These are phyloP conservation scores for Acipenser ruthenus DNA, from an alignment of 2,797 vertebrate species.

Conservation along the genomic window DNA sequence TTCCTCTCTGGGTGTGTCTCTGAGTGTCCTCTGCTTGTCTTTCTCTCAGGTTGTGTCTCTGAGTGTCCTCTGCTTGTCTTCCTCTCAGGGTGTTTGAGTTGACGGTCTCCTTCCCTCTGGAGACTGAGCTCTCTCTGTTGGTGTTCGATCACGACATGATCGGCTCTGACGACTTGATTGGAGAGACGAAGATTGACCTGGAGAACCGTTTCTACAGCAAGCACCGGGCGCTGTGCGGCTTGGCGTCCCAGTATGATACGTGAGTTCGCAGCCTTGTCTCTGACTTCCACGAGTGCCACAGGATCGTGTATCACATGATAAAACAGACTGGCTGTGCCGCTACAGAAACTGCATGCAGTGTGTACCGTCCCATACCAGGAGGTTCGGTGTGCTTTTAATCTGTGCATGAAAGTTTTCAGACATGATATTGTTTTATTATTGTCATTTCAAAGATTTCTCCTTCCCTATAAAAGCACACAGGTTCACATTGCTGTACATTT, in stretches of 20 bases:
- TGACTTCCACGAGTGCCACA: too few relatives aligned
- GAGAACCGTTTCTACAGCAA: conserved; percentile 66
- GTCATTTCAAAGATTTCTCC: not conserved
- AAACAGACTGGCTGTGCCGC: not conserved
- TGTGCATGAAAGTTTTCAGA: too few relatives aligned
- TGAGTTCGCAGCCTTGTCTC: conserved; percentile 32
- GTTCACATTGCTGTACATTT: not conserved
- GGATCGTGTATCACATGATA: not conserved
- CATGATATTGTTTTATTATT: too few relatives aligned
- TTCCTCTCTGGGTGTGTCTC: conserved; percentile 1
- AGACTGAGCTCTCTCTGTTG: conserved; percentile 54
- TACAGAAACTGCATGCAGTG: not conserved
- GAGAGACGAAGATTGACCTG: conserved; percentile 60
- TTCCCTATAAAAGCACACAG: too few relatives aligned
- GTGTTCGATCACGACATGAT: conserved; percentile 61
- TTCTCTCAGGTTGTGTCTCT: not conserved
- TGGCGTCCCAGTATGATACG: conserved; percentile 49
- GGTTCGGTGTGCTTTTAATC: too few relatives aligned
- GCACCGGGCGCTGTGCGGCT: conserved; percentile 56
- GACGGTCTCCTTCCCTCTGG: conserved; percentile 51
- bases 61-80: not conserved
- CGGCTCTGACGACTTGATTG: conserved; percentile 60
- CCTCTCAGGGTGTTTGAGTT: conserved; percentile 57
- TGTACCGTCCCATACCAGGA: not conserved
- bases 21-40: not conserved